Evolutionary conservation across 2,888 invertebrate genomes (phyloP).

Genomic region (Globia sparganii): DNA sequence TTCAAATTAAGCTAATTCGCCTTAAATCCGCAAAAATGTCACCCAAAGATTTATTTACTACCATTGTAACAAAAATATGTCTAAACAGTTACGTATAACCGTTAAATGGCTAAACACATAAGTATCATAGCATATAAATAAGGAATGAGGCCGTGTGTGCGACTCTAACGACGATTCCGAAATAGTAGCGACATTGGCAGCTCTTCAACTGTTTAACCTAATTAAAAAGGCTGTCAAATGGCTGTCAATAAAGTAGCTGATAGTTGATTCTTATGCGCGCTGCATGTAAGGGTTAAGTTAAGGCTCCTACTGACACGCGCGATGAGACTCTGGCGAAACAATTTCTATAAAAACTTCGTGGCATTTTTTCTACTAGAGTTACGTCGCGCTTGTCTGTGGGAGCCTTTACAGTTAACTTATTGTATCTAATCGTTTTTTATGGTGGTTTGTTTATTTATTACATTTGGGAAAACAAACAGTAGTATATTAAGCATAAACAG

Average conservation of each 20-base stretch:
- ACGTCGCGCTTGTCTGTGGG: background rate
- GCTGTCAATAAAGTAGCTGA: constrained; percentile 23
- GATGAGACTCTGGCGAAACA: background rate
- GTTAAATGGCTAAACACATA: constrained; percentile 49
- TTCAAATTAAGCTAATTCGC: background rate
- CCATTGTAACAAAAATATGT: constrained; percentile 40
- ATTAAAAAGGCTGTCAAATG: constrained; percentile 46
- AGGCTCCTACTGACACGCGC: background rate
- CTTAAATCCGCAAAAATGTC: background rate
- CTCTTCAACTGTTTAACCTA: constrained; percentile 58
- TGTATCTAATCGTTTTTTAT: background rate
- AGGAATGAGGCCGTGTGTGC: constrained; percentile 54
- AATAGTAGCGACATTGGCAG: constrained; percentile 61
- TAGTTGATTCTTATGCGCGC: constrained; percentile 19
- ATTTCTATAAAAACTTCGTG: background rate
- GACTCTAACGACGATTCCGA: constrained; percentile 49
- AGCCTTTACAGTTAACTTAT: constrained; percentile 15
- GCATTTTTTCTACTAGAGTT: background rate
- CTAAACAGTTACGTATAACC: constrained; percentile 53
- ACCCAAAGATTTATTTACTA: constrained; percentile 21
- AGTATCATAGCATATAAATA: constrained; percentile 38
- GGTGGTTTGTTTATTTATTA: too few species aligned
- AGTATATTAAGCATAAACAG: too few species aligned
- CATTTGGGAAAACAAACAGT: too few species aligned
- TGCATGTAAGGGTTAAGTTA: constrained; percentile 26